Evolutionary conservation across 2,888 invertebrate genomes (phyloP).

Genomic region (Megamerina dolium): DNA sequence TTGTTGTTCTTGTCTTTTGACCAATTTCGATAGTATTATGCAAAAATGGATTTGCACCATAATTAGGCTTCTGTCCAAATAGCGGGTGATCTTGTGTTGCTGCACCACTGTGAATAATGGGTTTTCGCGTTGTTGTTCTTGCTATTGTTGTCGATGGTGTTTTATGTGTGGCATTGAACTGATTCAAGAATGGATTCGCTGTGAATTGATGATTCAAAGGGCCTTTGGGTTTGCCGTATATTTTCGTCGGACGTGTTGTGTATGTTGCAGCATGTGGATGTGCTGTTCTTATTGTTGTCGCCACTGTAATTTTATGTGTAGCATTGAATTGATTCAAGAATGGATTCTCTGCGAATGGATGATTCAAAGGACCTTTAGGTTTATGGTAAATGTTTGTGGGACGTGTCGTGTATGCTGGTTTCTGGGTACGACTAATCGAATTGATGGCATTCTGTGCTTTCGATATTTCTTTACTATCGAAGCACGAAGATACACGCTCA

Average conservation of each 20-base stretch:
- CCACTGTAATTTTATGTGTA: background rate
- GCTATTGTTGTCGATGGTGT: no score
- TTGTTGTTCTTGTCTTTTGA: background rate
- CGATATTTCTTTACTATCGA: constrained; percentile 25
- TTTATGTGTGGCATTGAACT: constrained; percentile 2
- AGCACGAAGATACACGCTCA: constrained; percentile 45
- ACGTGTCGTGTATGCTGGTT: background rate
- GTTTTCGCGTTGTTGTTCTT: no score
- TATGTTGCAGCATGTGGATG: no score
- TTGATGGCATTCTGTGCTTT: constrained; percentile 5
- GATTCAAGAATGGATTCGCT: constrained; percentile 23
- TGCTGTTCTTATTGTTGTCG: no score
- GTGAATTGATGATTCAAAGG: constrained; percentile 14
- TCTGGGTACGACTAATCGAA: background rate
- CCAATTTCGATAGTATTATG: background rate
- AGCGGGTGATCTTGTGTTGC: no score
- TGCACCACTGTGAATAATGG: no score
- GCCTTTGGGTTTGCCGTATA: constrained; percentile 2
- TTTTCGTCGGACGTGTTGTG: background rate
- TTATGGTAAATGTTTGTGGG: constrained; percentile 4
- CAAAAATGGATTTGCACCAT: constrained; percentile 16
- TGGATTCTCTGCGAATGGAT: constrained; percentile 20
- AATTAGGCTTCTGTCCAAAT: constrained; percentile 8
- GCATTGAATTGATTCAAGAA: constrained; percentile 17
- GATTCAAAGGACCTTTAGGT: constrained; percentile 8